Evolutionary conservation across 2,888 invertebrate genomes (phyloP), one percentile per base, ranked within the genome.

Genomic region (Pardosa pseudoannulata): DNA sequence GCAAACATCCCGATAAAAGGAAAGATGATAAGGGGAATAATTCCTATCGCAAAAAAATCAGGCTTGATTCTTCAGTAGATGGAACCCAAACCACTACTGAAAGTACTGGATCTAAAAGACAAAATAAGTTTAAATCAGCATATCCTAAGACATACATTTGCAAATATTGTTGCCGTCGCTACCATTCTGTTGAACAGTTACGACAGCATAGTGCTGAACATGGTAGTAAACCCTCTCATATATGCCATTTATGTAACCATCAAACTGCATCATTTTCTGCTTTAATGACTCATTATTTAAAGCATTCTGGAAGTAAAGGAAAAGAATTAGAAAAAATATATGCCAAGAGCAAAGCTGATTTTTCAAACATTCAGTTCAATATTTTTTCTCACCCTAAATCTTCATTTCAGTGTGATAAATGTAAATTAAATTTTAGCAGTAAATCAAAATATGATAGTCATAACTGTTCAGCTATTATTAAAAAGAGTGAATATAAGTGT

Each of bases 121-220:
- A 31, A 13, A 73, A n/a, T n/a, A 74, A 64, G 23, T 27, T 29
- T 28, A 82, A 82, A 23, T 56, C 32, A 29, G 11, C 36, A 0
- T 39, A 39, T n/a, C 36, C 32, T n/a, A 83, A 83, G 27, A 56
- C 70, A 9, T 80, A 23, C 39, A 46, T 87, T 6, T 87, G 87
- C 32, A 82, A 87, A 28, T 87, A 65, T 39, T 87, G 87, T 73
- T 87, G 87, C 36, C 78, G 39, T 19, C 75, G 65, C n/a, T 87
- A 79, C 65, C 56, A 13, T 36, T 70, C 73, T 16, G 39, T 31
- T n/a, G 81, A 82, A 13, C 80, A 62, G 7, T 74, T 87, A 13
- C 36, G 50, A 23, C 50, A 56, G 0, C 87, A 87, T 41, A 0
- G 27, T 9, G 28, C 23, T 29, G 23, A 56, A 23, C 87, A 87